phyloP scores from a whole-genome alignment of 2,113 vertebrate species.

The Xyliphius kryptos region DNA sequence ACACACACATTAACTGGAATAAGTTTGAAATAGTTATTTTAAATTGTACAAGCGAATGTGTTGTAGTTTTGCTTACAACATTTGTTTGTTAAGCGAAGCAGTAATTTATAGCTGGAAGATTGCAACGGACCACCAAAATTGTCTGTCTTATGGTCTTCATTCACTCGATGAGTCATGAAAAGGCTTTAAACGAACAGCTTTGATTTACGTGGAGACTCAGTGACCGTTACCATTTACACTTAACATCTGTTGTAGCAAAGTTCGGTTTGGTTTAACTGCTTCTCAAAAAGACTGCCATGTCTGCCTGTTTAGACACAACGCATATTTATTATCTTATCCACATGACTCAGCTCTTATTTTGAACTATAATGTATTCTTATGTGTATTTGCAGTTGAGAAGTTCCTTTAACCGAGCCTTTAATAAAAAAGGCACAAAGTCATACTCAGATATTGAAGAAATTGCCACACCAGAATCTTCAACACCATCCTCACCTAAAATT shows the following conservation, averaged over 20 bases:
- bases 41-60: neutral
- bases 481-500: constrained; percentile 89
- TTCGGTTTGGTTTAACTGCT: neutral
- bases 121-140: too few relatives aligned
- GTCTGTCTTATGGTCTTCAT: too few relatives aligned
- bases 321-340: too few relatives aligned
- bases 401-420: constrained; percentile 98
- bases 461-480: constrained; percentile 85
- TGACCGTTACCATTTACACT: constrained; percentile 2
- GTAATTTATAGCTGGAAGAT: too few relatives aligned
- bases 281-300: too few relatives aligned
- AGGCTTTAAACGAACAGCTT: too few relatives aligned
- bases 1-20: too few relatives aligned
- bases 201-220: neutral
- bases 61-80: neutral
- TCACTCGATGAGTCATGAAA: too few relatives aligned
- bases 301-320: too few relatives aligned
- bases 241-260: constrained; percentile 4
- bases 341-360: too few relatives aligned
- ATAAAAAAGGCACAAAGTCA: constrained; percentile 91
- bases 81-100: too few relatives aligned
- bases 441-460: constrained; percentile 97
- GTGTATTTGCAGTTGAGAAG: constrained; percentile 76
- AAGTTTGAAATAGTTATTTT: neutral
- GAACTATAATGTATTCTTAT: neutral